Evolutionary conservation across 2,113 vertebrate species (phyloP).

Genomic region (Ciconia maguari): DNA sequence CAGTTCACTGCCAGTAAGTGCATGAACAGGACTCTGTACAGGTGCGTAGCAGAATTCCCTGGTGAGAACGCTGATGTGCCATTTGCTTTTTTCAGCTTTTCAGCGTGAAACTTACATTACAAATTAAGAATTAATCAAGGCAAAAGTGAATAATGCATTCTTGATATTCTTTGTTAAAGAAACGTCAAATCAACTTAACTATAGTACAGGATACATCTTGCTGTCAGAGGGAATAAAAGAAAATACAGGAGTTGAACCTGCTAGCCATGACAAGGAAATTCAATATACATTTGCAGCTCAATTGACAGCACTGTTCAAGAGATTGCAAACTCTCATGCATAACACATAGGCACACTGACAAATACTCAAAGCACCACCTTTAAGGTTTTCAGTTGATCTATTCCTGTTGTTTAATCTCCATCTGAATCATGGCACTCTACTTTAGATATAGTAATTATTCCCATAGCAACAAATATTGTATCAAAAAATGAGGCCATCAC

Average conservation of each 20-base stretch:
- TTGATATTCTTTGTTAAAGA: neutral
- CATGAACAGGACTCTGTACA: neutral
- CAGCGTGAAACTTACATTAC: neutral
- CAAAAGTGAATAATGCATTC: neutral
- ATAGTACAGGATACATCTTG: neutral
- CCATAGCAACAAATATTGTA: neutral
- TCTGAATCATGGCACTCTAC: neutral
- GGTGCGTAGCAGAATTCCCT: neutral
- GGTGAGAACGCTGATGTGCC: neutral
- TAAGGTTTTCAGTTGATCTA: neutral
- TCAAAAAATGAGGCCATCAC: neutral
- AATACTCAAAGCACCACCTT: neutral
- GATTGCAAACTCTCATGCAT: neutral
- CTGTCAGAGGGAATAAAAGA: neutral
- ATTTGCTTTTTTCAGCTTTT: neutral
- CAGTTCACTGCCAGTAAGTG: neutral
- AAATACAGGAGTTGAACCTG: neutral
- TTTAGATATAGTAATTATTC: neutral
- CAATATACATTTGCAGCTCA: neutral
- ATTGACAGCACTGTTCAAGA: neutral
- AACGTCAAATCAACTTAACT: neutral
- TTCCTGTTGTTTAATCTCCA: neutral
- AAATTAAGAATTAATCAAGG: neutral
- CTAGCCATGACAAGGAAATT: neutral
- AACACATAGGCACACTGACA: neutral